Conservation (phyloP, 2,888 invertebrate genomes). For the Pristionchus exspectatus region DNA sequence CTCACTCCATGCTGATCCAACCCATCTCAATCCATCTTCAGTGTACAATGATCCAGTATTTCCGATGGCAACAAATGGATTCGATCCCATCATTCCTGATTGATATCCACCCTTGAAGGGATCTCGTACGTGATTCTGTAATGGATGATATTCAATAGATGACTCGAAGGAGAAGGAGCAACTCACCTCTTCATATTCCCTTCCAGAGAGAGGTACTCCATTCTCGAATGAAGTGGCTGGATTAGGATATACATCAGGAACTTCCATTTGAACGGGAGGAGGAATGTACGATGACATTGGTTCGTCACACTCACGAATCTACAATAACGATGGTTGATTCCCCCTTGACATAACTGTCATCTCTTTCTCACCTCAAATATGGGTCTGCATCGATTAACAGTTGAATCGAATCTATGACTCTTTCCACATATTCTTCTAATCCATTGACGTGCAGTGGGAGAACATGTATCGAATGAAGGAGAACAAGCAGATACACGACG, state of each 20-base stretch:
- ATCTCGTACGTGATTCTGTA: constrained; percentile 13
- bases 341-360: no score
- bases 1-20: constrained; percentile 19
- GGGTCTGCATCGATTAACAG: constrained; percentile 21
- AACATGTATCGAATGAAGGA: constrained; percentile 10
- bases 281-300: constrained; percentile 41
- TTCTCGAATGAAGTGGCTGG: background rate
- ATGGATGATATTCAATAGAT: background rate
- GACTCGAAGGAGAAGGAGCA: background rate
- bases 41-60: constrained; percentile 15
- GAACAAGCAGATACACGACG: constrained; percentile 47
- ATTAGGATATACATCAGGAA: background rate
- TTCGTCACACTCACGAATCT: constrained; percentile 53
- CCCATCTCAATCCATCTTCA: constrained; percentile 47
- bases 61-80: constrained; percentile 44
- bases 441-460: constrained; percentile 42
- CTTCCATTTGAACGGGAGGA: constrained; percentile 1
- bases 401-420: constrained; percentile 44
- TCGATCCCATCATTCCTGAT: constrained; percentile 7
- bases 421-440: constrained; percentile 16
- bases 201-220: constrained; percentile 32
- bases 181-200: constrained; percentile 14
- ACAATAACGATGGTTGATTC: background rate
- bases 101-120: constrained; percentile 32
- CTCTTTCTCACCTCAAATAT: constrained; percentile 41